Conservation (phyloP, 2,797 vertebrate genomes). For the Vipera latastei region DNA sequence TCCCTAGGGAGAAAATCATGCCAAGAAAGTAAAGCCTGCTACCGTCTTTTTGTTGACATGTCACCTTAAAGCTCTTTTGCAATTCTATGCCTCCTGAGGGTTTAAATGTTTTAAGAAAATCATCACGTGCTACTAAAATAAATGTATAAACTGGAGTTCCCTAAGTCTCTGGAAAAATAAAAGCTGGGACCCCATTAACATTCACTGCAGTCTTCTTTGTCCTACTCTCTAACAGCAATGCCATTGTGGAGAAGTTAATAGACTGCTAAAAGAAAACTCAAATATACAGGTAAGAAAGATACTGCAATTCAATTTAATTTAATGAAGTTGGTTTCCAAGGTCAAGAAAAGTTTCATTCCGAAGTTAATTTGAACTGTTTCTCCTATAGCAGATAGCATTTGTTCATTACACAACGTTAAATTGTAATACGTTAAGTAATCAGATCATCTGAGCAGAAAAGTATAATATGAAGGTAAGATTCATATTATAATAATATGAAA, state of each 20-base stretch:
- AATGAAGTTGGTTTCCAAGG: neutral
- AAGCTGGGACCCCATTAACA: constrained; percentile 1
- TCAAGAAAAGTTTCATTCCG: neutral
- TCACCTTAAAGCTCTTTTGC: constrained; percentile 60
- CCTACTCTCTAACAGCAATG: neutral
- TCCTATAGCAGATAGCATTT: neutral
- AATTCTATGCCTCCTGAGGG: constrained; percentile 48
- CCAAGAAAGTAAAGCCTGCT: neutral
- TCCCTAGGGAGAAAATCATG: constrained; percentile 37
- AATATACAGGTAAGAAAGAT: constrained; percentile 36
- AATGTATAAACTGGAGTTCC: constrained; percentile 47
- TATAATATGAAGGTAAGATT: neutral
- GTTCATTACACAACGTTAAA: neutral
- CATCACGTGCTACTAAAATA: constrained; percentile 61
- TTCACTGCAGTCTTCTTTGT: neutral
- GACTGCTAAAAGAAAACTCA: neutral
- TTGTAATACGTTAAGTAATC: neutral
- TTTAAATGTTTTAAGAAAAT: constrained; percentile 55
- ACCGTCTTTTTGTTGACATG: constrained; percentile 46
- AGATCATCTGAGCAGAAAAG: neutral
- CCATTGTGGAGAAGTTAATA: neutral
- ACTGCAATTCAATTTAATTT: neutral
- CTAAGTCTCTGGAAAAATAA: neutral
- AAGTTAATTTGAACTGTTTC: rapidly evolving
- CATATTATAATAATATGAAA: neutral